phyloP scores from a whole-genome alignment of 2,888 invertebrate genomes.

The Rapana venosa region DNA sequence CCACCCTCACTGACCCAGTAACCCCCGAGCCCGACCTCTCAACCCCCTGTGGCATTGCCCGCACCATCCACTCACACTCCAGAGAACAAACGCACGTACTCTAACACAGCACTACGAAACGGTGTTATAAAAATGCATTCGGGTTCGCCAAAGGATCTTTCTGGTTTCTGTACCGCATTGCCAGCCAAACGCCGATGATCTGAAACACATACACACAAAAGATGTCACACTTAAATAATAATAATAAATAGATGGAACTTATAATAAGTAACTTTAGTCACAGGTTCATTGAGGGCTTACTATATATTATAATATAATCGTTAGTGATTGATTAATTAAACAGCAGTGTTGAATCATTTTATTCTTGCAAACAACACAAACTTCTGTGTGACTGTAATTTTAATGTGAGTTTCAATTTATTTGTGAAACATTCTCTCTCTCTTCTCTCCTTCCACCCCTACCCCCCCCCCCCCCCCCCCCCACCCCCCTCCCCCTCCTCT shows the following conservation, averaged over 20 bases:
- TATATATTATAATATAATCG: too few relatives aligned
- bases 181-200: conserved; percentile 98
- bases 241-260: neutral
- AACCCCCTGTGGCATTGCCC: neutral
- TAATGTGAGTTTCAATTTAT: too few relatives aligned
- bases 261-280: neutral
- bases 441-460: too few relatives aligned
- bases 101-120: neutral
- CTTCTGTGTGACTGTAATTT: too few relatives aligned
- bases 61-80: neutral
- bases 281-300: too few relatives aligned
- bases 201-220: conserved; percentile 80
- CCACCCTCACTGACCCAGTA: too few relatives aligned
- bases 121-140: conserved; percentile 89
- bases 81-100: neutral
- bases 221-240: neutral
- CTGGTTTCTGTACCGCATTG: conserved; percentile 97
- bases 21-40: neutral
- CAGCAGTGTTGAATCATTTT: too few relatives aligned
- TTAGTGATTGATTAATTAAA: too few relatives aligned
- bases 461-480: too few relatives aligned
- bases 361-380: too few relatives aligned
- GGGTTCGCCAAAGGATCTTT: conserved; percentile 98
- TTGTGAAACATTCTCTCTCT: too few relatives aligned
- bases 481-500: too few relatives aligned